A percentile compares a stretch with the other conserved stretches of the same genome.
Evolutionary conservation across 2,113 vertebrate genomes (phyloP).

Genomic region (Pollachius pollachius): DNA sequence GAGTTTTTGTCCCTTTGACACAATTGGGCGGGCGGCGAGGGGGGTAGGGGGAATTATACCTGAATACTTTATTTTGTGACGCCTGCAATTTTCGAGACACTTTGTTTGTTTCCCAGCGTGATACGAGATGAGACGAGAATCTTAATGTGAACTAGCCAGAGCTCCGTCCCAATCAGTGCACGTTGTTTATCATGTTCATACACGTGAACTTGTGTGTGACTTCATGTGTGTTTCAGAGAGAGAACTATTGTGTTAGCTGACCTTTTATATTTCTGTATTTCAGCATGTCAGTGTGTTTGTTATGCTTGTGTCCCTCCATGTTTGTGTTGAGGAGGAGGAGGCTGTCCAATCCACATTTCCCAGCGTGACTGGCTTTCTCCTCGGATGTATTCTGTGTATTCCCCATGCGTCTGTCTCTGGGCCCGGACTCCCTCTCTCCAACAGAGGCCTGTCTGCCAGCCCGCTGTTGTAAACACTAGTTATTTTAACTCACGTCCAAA

Average conservation of each 20-base stretch:
- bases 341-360: slow-evolving; percentile 9
- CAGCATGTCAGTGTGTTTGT: neutral
- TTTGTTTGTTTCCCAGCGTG: too few relatives aligned
- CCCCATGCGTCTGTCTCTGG: slow-evolving; percentile 51
- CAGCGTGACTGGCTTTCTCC: slow-evolving; percentile 44
- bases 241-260: too few relatives aligned
- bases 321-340: neutral
- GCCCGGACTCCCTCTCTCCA: slow-evolving; percentile 4
- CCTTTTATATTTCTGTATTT: too few relatives aligned
- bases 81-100: too few relatives aligned
- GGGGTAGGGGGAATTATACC: too few relatives aligned
- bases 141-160: too few relatives aligned
- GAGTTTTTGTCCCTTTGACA: slow-evolving; percentile 16
- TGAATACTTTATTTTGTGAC: too few relatives aligned
- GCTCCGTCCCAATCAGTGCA: too few relatives aligned
- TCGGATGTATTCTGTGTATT: slow-evolving; percentile 54
- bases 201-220: too few relatives aligned
- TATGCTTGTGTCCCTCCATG: neutral
- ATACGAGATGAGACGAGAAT: too few relatives aligned
- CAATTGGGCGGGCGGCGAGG: neutral
- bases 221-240: too few relatives aligned
- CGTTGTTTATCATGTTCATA: too few relatives aligned
- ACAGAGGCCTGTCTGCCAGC: slow-evolving; percentile 26
- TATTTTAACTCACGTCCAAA: slow-evolving; percentile 57
- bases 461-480: slow-evolving; percentile 52